Conservation (phyloP, 2,888 invertebrate species). For the Drosophila barbarae region DNA sequence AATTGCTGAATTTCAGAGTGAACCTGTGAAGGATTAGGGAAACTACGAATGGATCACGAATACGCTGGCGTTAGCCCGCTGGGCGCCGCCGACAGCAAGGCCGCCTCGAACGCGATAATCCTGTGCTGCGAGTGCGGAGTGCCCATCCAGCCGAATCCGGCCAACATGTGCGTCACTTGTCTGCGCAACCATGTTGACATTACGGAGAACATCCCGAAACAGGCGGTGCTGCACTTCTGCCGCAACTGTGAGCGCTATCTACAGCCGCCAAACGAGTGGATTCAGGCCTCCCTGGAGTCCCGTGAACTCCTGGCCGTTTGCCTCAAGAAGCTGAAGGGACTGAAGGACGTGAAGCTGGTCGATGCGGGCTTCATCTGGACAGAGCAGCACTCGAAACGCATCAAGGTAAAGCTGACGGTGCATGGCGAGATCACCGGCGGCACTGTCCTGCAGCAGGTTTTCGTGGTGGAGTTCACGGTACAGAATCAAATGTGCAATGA, state of each 20-base stretch:
- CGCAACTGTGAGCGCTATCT: constrained; percentile 96
- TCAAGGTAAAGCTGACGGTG: constrained; percentile 96
- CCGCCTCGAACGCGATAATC: constrained; percentile 47
- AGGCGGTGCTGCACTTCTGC: constrained; percentile 93
- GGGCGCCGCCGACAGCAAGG: constrained; percentile 31
- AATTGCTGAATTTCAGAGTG: neutral
- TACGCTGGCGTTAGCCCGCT: constrained; percentile 42
- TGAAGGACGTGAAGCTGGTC: constrained; percentile 92
- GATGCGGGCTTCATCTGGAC: constrained; percentile 99
- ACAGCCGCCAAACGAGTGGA: constrained; percentile 95
- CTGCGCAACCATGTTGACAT: constrained; percentile 95
- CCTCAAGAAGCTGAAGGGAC: constrained; percentile 93
- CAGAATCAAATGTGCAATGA: constrained; percentile 98
- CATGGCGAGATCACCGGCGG: constrained; percentile 97
- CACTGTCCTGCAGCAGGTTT: constrained; percentile 95
- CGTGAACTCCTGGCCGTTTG: constrained; percentile 93
- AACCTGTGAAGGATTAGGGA: neutral
- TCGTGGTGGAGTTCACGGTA: constrained; percentile 95
- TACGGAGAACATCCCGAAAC: constrained; percentile 97
- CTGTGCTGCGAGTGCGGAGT: constrained; percentile 97
- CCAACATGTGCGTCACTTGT: constrained; percentile 98
- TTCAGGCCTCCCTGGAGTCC: constrained; percentile 92
- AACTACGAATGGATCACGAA: constrained; percentile 53
- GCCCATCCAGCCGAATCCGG: constrained; percentile 95
- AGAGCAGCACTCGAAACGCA: constrained; percentile 98